phyloP scores from a whole-genome alignment of 2,113 vertebrate species.

The Tupaia chinensis region DNA sequence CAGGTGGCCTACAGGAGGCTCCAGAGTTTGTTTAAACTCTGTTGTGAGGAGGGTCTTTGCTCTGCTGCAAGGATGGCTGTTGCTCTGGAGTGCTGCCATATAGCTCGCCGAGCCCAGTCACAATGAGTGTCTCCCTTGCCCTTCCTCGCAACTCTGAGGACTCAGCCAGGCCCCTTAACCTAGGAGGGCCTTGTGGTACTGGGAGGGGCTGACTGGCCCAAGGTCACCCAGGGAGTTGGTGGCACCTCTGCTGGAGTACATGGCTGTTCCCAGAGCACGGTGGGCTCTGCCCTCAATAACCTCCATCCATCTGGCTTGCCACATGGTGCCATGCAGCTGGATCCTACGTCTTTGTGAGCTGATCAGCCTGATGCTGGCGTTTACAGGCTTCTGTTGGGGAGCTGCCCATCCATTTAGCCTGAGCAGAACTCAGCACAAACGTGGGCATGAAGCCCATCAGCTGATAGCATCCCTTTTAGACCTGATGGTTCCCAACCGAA shows the following conservation, averaged over 20 bases:
- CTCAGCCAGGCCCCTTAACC: rapidly evolving
- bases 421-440: not conserved
- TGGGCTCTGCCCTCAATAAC: conserved; percentile 13
- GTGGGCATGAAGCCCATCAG: not conserved
- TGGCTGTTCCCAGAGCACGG: not conserved
- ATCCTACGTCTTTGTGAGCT: not conserved
- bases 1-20: not conserved
- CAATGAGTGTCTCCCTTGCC: rapidly evolving
- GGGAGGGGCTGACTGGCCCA: not conserved
- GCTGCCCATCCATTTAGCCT: conserved; percentile 64
- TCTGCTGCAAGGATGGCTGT: not conserved
- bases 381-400: conserved; percentile 19
- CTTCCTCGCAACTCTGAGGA: rapidly evolving
- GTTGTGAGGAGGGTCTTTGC: not conserved
- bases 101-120: not conserved
- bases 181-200: not conserved
- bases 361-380: conserved; percentile 45
- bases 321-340: conserved; percentile 42
- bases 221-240: not conserved
- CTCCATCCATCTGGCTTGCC: conserved; percentile 47
- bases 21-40: not conserved
- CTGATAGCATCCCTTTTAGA: conserved; percentile 73
- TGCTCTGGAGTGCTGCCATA: not conserved
- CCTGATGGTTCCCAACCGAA: conserved; percentile 63
- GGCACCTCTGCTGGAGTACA: not conserved